Evolutionary conservation across 2,113 vertebrate genomes (phyloP).

Genomic region (Sisor rabdophorus): DNA sequence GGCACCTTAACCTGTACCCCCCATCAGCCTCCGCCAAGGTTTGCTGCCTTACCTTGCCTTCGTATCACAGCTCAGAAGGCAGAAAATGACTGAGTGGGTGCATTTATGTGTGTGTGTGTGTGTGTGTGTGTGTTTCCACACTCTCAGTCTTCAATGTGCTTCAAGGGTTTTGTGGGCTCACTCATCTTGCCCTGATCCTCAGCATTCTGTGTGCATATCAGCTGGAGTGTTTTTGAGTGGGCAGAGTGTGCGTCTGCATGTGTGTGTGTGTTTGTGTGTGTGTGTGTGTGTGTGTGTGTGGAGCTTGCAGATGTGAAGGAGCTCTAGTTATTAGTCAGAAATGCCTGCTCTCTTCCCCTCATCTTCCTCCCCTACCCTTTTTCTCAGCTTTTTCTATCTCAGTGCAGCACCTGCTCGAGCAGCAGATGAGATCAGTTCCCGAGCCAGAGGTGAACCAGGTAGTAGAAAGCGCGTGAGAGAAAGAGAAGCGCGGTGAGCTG

Average conservation of each 20-base stretch:
- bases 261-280: background rate
- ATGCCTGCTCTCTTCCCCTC: background rate
- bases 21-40: background rate
- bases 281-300: slow-evolving; percentile 3
- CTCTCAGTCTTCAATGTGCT: slow-evolving; percentile 17
- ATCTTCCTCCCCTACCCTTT: background rate
- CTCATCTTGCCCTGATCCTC: slow-evolving; percentile 29
- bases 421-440: slow-evolving; percentile 71
- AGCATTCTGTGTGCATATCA: slow-evolving; percentile 30
- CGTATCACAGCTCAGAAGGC: slow-evolving; percentile 40
- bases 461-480: slow-evolving; percentile 22
- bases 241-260: background rate
- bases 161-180: slow-evolving; percentile 23
- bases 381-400: slow-evolving; percentile 57
- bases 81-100: slow-evolving; percentile 17
- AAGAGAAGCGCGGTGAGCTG: slow-evolving; percentile 51
- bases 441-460: slow-evolving; percentile 65
- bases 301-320: slow-evolving; percentile 22
- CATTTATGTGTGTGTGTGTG: background rate
- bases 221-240: slow-evolving; percentile 20
- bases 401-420: slow-evolving; percentile 65
- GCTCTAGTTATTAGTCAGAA: slow-evolving; percentile 59
- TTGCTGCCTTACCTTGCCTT: slow-evolving; percentile 33
- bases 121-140: slow-evolving; percentile 21
- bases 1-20: slow-evolving; percentile 20